These are phyloP conservation scores for Hepsetus odoe DNA, from an alignment of 2,113 vertebrate species.

Conservation along the genomic window DNA sequence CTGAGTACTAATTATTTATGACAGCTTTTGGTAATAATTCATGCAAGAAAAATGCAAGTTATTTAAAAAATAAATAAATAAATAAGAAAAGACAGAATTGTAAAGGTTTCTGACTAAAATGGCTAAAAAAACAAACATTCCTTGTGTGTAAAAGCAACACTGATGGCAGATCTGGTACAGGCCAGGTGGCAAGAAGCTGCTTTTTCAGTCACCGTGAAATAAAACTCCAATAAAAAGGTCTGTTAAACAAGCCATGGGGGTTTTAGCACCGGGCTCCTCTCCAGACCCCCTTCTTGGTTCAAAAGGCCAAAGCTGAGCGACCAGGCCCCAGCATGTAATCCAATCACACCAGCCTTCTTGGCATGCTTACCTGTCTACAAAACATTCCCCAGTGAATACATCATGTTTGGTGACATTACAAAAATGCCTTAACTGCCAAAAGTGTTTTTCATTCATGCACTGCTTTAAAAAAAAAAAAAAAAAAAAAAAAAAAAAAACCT, in stretches of 20 bases:
- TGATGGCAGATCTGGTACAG: not conserved
- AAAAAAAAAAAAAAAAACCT: no score
- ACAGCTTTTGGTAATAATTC: no score
- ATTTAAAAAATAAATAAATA: no score
- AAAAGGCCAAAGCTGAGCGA: slow-evolving; percentile 10
- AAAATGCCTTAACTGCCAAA: slow-evolving; percentile 25
- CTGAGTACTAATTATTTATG: no score
- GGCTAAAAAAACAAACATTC: not conserved
- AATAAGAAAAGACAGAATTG: not conserved
- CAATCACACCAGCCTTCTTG: slow-evolving; percentile 29
- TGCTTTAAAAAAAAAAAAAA: not conserved
- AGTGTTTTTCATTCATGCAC: not conserved
- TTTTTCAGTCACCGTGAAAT: slow-evolving; percentile 32
- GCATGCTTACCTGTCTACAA: slow-evolving; percentile 36
- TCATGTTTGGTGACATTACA: slow-evolving; percentile 34
- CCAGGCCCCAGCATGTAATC: slow-evolving; percentile 13
- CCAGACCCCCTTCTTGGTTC: slow-evolving; percentile 28
- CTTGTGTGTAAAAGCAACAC: slow-evolving; percentile 5
- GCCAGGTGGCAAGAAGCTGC: not conserved
- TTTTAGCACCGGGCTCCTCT: slow-evolving; percentile 31
- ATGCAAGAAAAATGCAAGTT: no score
- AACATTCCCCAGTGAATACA: slow-evolving; percentile 31
- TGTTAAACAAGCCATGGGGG: slow-evolving; percentile 9
- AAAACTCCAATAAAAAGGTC: slow-evolving; percentile 34
- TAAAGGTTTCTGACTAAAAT: not conserved